Conservation (phyloP, 2,113 vertebrate species). For the Rhinolophus ferrumequinum region DNA sequence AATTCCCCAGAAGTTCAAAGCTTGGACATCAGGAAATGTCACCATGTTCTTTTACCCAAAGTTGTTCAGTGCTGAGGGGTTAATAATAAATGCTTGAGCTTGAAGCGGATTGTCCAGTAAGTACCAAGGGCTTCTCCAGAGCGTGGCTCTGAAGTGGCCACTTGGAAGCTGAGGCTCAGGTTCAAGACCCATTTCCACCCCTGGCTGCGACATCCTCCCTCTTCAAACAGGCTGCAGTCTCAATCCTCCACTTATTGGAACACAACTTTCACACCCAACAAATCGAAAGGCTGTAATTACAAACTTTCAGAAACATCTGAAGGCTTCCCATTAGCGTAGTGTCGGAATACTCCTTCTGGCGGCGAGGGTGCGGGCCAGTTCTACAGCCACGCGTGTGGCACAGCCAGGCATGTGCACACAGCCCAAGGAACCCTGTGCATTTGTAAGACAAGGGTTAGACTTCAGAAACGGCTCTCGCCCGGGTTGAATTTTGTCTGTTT, state of each 20-base stretch:
- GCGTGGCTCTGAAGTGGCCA: background rate
- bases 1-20: background rate
- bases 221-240: background rate
- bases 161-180: background rate
- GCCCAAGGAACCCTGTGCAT: background rate
- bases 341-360: too few species aligned
- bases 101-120: background rate
- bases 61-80: background rate
- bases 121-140: background rate
- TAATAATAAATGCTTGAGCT: background rate
- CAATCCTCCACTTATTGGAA: background rate
- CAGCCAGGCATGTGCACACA: background rate
- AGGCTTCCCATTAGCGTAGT: background rate
- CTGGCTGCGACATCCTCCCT: background rate
- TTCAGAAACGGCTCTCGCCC: background rate
- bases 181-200: background rate
- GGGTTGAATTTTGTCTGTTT: background rate
- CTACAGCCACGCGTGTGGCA: background rate
- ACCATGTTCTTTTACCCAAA: background rate
- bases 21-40: background rate
- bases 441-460: background rate
- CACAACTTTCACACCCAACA: background rate
- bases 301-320: conserved; percentile 56
- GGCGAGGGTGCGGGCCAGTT: background rate
- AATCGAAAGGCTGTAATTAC: background rate